phyloP scores from a whole-genome alignment of 2,888 invertebrate genomes.

The Sthenelais limicola region DNA sequence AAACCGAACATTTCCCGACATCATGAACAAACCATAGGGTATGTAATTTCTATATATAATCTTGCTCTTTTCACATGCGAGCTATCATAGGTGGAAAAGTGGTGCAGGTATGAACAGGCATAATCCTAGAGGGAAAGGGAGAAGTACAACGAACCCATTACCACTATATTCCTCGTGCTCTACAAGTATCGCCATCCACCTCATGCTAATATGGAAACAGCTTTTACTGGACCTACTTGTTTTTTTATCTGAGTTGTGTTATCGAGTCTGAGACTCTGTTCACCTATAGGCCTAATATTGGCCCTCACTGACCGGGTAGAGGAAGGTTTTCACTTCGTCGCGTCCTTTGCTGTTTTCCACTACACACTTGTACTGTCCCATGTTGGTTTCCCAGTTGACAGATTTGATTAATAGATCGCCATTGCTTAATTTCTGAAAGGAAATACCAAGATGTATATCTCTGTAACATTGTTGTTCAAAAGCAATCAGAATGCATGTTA shows the following conservation, averaged over 20 bases:
- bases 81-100: no score
- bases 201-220: conserved; percentile 13
- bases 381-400: conserved; percentile 82
- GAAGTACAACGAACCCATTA: no score
- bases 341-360: conserved; percentile 72
- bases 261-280: neutral
- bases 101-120: no score
- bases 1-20: no score
- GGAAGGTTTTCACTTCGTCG: conserved; percentile 60
- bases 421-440: conserved; percentile 73
- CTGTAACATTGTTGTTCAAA: neutral
- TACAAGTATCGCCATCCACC: no score
- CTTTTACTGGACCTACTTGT: conserved; percentile 13
- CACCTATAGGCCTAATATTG: conserved; percentile 3
- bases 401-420: conserved; percentile 84
- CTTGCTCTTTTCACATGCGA: no score
- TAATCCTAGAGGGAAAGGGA: no score
- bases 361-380: conserved; percentile 86
- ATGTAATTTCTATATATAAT: no score
- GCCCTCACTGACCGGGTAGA: conserved; percentile 64
- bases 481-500: no score
- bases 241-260: conserved; percentile 10
- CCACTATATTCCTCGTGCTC: no score
- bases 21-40: no score
- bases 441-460: neutral